A percentile compares a stretch with the other conserved stretches of the same genome.
phyloP scores from a whole-genome alignment of 2,888 invertebrate genomes.

The Alloplasta piceator region DNA sequence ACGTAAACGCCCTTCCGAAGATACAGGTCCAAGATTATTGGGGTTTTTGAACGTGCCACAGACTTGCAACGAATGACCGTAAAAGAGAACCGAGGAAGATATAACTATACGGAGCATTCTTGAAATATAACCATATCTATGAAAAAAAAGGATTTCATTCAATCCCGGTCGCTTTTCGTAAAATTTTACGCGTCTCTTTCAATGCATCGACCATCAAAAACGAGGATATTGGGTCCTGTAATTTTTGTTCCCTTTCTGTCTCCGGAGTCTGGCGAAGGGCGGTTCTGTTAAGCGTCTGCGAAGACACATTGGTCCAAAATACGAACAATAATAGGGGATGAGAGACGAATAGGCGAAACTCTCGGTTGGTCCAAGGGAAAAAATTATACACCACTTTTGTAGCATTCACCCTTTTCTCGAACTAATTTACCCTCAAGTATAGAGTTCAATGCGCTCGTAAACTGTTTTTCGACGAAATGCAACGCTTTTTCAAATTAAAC shows the following conservation, averaged over 20 bases:
- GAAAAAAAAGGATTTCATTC: constrained; percentile 16
- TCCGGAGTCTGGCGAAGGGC: background rate
- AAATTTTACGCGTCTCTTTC: constrained; percentile 30
- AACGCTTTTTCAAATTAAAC: background rate
- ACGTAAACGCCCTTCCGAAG: constrained; percentile 78
- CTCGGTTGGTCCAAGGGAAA: constrained; percentile 5
- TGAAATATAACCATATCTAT: background rate
- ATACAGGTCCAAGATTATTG: constrained; percentile 76
- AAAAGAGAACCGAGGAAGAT: background rate
- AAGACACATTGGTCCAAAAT: background rate
- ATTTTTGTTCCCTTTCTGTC: background rate
- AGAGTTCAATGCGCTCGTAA: constrained; percentile 37
- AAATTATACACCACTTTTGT: constrained; percentile 29
- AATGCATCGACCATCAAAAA: background rate
- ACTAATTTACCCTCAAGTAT: constrained; percentile 29
- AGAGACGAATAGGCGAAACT: constrained; percentile 1
- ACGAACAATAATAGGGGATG: constrained; percentile 3
- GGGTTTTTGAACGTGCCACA: constrained; percentile 29
- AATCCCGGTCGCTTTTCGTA: constrained; percentile 13
- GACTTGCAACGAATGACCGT: constrained; percentile 9
- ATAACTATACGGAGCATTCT: background rate
- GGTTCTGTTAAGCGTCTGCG: background rate
- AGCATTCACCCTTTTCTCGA: constrained; percentile 11
- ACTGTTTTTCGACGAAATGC: constrained; percentile 8
- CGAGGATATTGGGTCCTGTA: too few relatives aligned